Base-by-base conservation (phyloP, 2,888 invertebrate species). In the Apodemia duryi region DNA sequence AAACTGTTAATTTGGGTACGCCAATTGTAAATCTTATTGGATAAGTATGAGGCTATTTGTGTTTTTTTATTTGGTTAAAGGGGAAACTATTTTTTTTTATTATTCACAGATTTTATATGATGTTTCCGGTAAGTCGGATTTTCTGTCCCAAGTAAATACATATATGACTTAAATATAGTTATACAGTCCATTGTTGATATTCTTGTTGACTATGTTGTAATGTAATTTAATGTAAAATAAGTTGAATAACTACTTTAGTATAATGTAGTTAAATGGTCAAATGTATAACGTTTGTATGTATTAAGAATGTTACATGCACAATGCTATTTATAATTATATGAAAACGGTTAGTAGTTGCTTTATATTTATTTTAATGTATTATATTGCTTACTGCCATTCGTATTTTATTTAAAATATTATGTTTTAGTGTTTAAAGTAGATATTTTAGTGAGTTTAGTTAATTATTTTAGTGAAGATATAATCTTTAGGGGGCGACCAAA, bases 181-280 rank as follows among this genome's bases (percentile, higher is more conserved):
- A 84, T 79, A 76, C 75, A 86, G 91, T 91, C 90, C 90, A 91
- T 91, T 91, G 91, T 91, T 91, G 87, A 88, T 90, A 89, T 88
- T 90, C 90, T 90, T 91, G 91, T 91, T 91, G 85, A 89, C 83
- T 89, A 88, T 90, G 84, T 84, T 89, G 86, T 91, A 88, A 85
- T 71, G 61, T 65, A 65, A 70, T 71, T 60, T 60, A 60, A 35
- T 60, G 32, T 60, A 60, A 60, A 13, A 35, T 60, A 60, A 60
- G 35, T 32, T 60, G 35, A 35, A 6, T n/a, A n/a, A 60, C 51
- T 21, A 60, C 35, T 60, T 57, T 57, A 60, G 60, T 60, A 60
- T 35, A 60, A 11, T 32, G 57, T 57, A 57, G 57, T 57, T 57
- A 32, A 57, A 57, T 32, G 13, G 57, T 57, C 57, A 57, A 57